These are phyloP conservation scores for Drosophila lacicola DNA, from an alignment of 2,888 invertebrate genomes.

Conservation along the genomic window DNA sequence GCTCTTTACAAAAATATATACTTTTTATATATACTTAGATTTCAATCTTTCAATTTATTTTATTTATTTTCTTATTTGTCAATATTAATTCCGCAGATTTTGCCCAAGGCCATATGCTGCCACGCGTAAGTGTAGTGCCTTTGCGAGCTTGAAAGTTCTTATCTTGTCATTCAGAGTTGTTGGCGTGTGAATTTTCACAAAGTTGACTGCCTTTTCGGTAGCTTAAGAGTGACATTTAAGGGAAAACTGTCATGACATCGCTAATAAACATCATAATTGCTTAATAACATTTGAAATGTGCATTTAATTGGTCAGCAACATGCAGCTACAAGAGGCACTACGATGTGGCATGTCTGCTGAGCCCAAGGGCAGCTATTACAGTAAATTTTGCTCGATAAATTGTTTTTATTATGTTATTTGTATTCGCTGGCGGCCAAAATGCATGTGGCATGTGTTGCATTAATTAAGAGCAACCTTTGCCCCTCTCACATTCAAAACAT, in stretches of 20 bases:
- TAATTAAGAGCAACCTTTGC: constrained; percentile 22
- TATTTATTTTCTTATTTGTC: not conserved
- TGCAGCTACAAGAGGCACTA: constrained; percentile 30
- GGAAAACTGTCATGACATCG: constrained; percentile 41
- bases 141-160: not conserved
- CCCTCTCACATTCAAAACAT: not conserved
- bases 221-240: constrained; percentile 35
- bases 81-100: not conserved
- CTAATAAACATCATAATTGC: constrained; percentile 56
- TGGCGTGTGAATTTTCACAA: constrained; percentile 41
- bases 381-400: not conserved
- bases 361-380: not conserved
- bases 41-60: not conserved
- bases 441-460: constrained; percentile 10
- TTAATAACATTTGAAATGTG: constrained; percentile 49
- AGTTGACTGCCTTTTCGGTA: constrained; percentile 10
- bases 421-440: constrained; percentile 8
- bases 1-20: not conserved
- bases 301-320: constrained; percentile 43
- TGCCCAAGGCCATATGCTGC: not conserved
- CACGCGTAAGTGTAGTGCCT: constrained; percentile 3
- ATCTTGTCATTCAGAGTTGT: constrained; percentile 9
- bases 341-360: constrained; percentile 4
- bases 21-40: not conserved
- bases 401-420: constrained; percentile 1